Base-by-base conservation (phyloP, 2,797 vertebrate species). In the Gymnothorax reevesii region DNA sequence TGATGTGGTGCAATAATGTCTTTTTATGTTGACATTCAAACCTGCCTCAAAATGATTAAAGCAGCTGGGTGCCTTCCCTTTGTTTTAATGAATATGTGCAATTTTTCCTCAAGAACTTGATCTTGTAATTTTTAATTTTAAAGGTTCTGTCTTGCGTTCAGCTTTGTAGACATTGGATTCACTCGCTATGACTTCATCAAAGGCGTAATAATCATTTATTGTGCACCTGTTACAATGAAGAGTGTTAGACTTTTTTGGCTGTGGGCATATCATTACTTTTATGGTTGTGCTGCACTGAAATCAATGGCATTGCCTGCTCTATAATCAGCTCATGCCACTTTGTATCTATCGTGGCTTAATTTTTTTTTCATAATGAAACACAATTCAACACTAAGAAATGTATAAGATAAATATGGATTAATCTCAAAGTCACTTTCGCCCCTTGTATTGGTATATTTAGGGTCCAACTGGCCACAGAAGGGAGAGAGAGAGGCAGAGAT, bases 1-100 rank as follows among this genome's bases (percentile, higher is more conserved):
- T 42, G 62, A 9, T 7, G 25, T 33, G 49, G 12, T 69, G 66
- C 7, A 27, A 25, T 15, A 75, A 75, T 20, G 33, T 52, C 15
- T 77, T 77, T 77, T 66, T 59, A 82, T 83, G 22, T 42, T 52
- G 79, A 52, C 33, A 71, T 79, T 86, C 66, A 55, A 80, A 59
- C 73, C 57, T 1, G 49, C 12, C 52, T 57, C 8, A 84, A 57
- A 57, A 54, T 54, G 83, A 20, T 27, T 71, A 27, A 86, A 86
- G 59, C 73, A 86, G 49, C 55, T 54, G 57, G 77, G 8, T 52
- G 57, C 57, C 57, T 71, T 69, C 49, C 9, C 49, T 71, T 83
- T 25, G 10, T 27, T 54, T 57, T 57, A 22, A 69, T 73, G 42
- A 80, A 66, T n/a, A 49, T 15, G 55, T 27, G n/a, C 25, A 60